Base-by-base conservation (phyloP, 92 coral and sea anemone genomes). In the Phymanthus crucifer region DNA sequence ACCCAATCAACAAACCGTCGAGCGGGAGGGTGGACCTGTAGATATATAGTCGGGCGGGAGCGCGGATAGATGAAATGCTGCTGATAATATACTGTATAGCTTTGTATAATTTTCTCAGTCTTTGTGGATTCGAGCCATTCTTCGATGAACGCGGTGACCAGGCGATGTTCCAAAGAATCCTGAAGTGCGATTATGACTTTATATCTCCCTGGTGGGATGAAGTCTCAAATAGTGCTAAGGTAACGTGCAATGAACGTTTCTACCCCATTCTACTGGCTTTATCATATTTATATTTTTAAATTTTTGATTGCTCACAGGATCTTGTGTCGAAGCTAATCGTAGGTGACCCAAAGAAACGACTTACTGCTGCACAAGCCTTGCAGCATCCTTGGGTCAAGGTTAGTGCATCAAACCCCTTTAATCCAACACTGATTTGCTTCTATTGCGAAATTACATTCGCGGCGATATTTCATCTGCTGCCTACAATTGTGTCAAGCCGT, bases 151-250 rank as follows among this genome's bases (percentile, higher is more conserved):
- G 97, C 16, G 97, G 97, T 66, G 99, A 95, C 80, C 99, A 95
- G 71, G 95, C 95, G 4, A 95, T 95, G 99, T 95, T 95, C 81
- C 99, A 89, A 83, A 90, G 98, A 88, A 95, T 95, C 46, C 85
- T 95, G 75, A 95, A 91, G 54, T 95, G 99, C 74, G 94, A 95
- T 66, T 95, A 80, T 50, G 95, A 93, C 66, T 95, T 93, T 71
- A 80, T 95, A 6, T 54, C 93, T 27, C 99, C 99, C 0, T 95
- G 99, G 99, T 95, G 99, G 99, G 96, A 95, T 33, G 99, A 95
- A 4, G 93, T 95, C 1, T 95, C 99, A 12, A 91, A 89, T 47
- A 88, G 97, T 76, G 99, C 99, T 0, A 95, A 95, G 94, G 99
- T 95, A 56, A 38, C 11, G 14, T 10, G 1, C 12, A 19, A 24